Conservation (phyloP, 2,888 invertebrate genomes). For the Drosophila paracracens region DNA sequence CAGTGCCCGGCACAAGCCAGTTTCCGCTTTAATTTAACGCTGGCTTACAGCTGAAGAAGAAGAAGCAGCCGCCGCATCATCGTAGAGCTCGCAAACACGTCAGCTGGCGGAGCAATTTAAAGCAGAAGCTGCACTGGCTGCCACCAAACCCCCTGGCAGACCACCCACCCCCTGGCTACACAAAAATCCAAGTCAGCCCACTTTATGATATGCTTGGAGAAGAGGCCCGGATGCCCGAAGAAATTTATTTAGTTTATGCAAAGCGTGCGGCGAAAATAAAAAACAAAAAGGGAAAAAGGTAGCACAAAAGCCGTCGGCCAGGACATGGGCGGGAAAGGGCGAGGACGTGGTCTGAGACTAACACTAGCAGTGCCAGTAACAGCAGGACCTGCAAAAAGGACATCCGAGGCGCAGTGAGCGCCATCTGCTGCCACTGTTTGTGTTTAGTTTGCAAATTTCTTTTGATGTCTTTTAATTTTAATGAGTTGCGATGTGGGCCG, state of each 20-base stretch:
- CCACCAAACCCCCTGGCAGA: conserved; percentile 1
- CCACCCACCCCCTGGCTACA: not conserved
- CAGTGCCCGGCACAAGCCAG: conserved; percentile 56
- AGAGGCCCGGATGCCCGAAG: conserved; percentile 43
- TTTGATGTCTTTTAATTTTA: conserved; percentile 82
- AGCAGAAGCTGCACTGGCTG: conserved; percentile 56
- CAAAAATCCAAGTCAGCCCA: conserved; percentile 53
- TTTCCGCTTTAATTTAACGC: conserved; percentile 80
- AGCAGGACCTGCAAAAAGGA: conserved; percentile 60
- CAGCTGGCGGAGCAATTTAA: conserved; percentile 71
- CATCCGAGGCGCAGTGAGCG: conserved; percentile 53
- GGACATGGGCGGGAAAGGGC: conserved; percentile 27
- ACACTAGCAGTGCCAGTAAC: not conserved
- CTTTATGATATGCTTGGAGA: conserved; percentile 52
- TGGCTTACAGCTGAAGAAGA: conserved; percentile 44
- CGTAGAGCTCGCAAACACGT: conserved; percentile 21
- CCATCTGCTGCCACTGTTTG: conserved; percentile 54
- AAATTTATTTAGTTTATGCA: conserved; percentile 76
- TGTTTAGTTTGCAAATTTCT: conserved; percentile 79
- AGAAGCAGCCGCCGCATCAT: conserved; percentile 24
- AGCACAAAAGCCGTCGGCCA: conserved; percentile 53
- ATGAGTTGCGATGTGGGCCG: conserved; percentile 69
- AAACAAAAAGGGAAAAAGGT: conserved; percentile 70
- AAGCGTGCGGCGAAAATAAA: conserved; percentile 58
- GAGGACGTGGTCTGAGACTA: conserved; percentile 31